Evolutionary conservation across 2,888 invertebrate genomes (phyloP), one percentile per base, ranked within the genome.

Genomic region (Molorchus minor): DNA sequence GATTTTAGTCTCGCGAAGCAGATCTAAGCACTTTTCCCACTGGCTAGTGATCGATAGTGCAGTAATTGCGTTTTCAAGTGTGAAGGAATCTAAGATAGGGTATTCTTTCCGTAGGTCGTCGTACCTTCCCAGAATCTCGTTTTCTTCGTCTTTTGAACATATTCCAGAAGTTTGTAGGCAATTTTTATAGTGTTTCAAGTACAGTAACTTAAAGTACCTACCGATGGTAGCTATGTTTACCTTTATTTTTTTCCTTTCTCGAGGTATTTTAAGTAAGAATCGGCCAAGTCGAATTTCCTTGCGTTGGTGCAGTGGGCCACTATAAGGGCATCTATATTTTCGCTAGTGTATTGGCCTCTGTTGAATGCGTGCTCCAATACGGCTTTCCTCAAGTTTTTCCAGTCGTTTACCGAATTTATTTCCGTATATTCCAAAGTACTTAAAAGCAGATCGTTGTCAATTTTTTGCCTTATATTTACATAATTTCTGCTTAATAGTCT

Each of bases 31-130:
- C 57, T 87, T 84, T 67, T 83, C 82, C 90, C 91, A 92, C 64
- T 86, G 80, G 54, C 83, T 76, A 5, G 90, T 89, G 15, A 84
- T 71, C 64, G 88, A 87, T 2, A 94, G 75, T 0, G 86, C 90
- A 59, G 80, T 79, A 55, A 92, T 82, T 3, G 89, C 77, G 72
- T 80, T 79, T 71, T 88, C 88, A 69, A 85, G 84, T 13, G 88
- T 87, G 1, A 72, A 73, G 12, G 79, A 78, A 78, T 91, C 90
- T 46, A 91, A 75, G 0, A 86, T 72, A 47, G 85, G 82, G 75
- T 87, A 84, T 62, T 85, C 83, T 21, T 80, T 73, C 68, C 80
- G 80, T 29, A 90, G 69, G 17, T 73, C 64, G 10, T 73, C 49
- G 59, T 76, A 80, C 51, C 74, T 75, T n/a, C 52, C 61, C 29